phyloP scores from a whole-genome alignment of 2,797 vertebrate genomes.

The Clarias platycephalus region DNA sequence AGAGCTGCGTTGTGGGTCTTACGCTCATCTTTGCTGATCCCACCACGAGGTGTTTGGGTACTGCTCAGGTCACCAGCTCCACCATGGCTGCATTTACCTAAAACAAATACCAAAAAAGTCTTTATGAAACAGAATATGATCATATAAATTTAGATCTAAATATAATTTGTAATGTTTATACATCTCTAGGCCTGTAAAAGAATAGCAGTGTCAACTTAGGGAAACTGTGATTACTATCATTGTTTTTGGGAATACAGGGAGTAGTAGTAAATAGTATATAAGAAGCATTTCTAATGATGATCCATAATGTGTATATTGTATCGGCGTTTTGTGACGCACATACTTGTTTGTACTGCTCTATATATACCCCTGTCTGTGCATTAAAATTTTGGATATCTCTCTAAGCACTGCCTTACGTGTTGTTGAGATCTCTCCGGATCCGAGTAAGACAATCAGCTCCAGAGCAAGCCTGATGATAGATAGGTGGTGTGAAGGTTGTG shows the following conservation, averaged over 20 bases:
- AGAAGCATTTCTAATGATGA: too few relatives aligned
- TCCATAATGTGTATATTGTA: too few relatives aligned
- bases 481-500: too few relatives aligned
- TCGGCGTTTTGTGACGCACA: too few relatives aligned
- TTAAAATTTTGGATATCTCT: too few relatives aligned
- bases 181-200: not conserved
- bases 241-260: not conserved
- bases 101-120: not conserved
- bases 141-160: not conserved
- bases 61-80: constrained; percentile 68
- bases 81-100: constrained; percentile 80
- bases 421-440: too few relatives aligned
- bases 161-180: not conserved
- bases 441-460: too few relatives aligned
- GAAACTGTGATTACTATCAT: not conserved
- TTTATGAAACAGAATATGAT: not conserved
- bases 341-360: too few relatives aligned
- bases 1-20: constrained; percentile 56
- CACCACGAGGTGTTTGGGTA: constrained; percentile 60
- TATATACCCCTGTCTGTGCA: too few relatives aligned
- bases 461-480: too few relatives aligned
- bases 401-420: too few relatives aligned
- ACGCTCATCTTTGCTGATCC: constrained; percentile 73
- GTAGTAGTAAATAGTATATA: too few relatives aligned
- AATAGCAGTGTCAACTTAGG: not conserved